A percentile compares a stretch with the other conserved stretches of the same genome.
Conservation (phyloP, 2,888 invertebrate genomes). For the Erannis defoliaria region DNA sequence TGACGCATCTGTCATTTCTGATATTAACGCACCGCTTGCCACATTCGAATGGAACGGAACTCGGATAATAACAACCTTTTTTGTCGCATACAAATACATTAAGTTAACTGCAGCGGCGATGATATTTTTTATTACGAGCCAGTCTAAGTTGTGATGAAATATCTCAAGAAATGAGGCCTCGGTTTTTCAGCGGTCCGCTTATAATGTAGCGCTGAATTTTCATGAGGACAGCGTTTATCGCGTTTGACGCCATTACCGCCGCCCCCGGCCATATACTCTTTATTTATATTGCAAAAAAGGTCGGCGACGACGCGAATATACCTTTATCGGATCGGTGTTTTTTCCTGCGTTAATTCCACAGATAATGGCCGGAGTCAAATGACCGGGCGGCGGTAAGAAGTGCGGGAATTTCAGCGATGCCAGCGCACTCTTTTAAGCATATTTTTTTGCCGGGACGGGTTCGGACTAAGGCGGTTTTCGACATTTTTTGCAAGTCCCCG, state of each 20-base stretch:
- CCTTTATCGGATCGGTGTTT: slow-evolving; percentile 79
- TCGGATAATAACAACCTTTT: slow-evolving; percentile 68
- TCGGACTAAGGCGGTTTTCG: slow-evolving; percentile 77
- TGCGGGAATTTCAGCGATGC: slow-evolving; percentile 83
- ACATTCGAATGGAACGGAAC: slow-evolving; percentile 66
- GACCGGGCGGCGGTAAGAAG: slow-evolving; percentile 80
- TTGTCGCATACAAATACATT: slow-evolving; percentile 59
- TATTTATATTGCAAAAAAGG: slow-evolving; percentile 77
- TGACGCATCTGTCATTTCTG: slow-evolving; percentile 83
- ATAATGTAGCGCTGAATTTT: slow-evolving; percentile 78
- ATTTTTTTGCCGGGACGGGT: slow-evolving; percentile 76
- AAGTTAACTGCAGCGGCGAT: slow-evolving; percentile 61
- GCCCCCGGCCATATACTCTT: slow-evolving; percentile 66
- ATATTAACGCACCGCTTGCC: slow-evolving; percentile 76
- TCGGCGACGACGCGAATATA: slow-evolving; percentile 73
- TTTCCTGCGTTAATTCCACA: slow-evolving; percentile 82
- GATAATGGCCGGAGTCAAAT: slow-evolving; percentile 85
- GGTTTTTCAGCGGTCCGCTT: slow-evolving; percentile 64
- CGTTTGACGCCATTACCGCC: slow-evolving; percentile 71
- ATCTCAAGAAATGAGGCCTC: slow-evolving; percentile 64
- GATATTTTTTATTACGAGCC: slow-evolving; percentile 54
- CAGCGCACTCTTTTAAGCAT: slow-evolving; percentile 81
- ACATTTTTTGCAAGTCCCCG: slow-evolving; percentile 78
- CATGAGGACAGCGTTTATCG: slow-evolving; percentile 80
- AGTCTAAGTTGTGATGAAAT: slow-evolving; percentile 67